Evolutionary conservation across 2,113 vertebrate species (phyloP).

Genomic region (Leuciscus idus): DNA sequence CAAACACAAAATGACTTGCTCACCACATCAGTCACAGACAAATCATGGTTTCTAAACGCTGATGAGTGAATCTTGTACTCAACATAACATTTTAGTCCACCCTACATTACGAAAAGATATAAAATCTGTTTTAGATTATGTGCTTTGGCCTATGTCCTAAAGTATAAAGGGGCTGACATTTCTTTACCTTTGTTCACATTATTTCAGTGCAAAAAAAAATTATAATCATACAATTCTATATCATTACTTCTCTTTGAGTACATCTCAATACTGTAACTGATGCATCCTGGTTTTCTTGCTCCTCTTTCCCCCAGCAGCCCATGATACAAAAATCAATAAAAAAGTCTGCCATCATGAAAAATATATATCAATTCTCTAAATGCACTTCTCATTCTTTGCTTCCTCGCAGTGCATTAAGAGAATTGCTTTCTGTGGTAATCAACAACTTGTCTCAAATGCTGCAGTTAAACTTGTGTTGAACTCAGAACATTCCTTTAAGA

Average conservation of each 20-base stretch:
- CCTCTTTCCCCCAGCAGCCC: neutral
- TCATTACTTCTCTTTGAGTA: neutral
- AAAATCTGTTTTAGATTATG: slow-evolving; percentile 1
- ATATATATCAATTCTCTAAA: neutral
- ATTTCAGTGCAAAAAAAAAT: neutral
- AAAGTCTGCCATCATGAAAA: neutral
- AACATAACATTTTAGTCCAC: neutral
- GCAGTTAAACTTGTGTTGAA: neutral
- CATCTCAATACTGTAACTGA: neutral
- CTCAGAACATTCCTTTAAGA: neutral
- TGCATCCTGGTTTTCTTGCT: slow-evolving; percentile 2
- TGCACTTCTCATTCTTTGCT: neutral
- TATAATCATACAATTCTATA: neutral
- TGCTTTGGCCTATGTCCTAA: neutral
- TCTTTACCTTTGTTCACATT: neutral
- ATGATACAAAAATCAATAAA: neutral
- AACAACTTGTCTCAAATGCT: neutral
- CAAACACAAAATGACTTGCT: neutral
- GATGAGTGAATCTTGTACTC: slow-evolving; percentile 15
- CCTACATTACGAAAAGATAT: neutral
- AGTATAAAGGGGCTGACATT: neutral
- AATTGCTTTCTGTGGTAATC: neutral
- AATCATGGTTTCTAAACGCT: neutral
- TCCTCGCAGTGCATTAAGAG: neutral
- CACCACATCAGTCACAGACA: neutral